A percentile compares a stretch with the other conserved stretches of the same genome.
Evolutionary conservation across 2,888 invertebrate genomes (phyloP).

Genomic region (Bombylius discolor): DNA sequence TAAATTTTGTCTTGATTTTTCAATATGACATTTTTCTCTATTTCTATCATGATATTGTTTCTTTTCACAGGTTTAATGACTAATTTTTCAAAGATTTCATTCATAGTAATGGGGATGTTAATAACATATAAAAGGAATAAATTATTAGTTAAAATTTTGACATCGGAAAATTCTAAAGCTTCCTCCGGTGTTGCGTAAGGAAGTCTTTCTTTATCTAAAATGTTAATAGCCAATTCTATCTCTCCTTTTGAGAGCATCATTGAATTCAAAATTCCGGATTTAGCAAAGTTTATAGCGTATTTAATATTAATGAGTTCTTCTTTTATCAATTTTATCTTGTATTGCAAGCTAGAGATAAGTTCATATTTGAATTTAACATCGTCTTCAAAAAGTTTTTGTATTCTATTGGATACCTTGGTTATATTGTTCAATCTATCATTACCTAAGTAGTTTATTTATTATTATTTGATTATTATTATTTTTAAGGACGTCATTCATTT

Average conservation of each 20-base stretch:
- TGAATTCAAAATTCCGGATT: slow-evolving; percentile 8
- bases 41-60: slow-evolving; percentile 6
- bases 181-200: slow-evolving; percentile 14
- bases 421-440: slow-evolving; percentile 6
- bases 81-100: slow-evolving; percentile 10
- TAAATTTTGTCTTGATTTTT: slow-evolving; percentile 10
- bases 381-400: neutral
- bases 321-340: slow-evolving; percentile 7
- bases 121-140: slow-evolving; percentile 13
- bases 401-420: slow-evolving; percentile 1
- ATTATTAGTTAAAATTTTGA: slow-evolving; percentile 14
- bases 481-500: slow-evolving; percentile 2
- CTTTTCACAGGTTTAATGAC: slow-evolving; percentile 11
- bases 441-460: slow-evolving; percentile 2
- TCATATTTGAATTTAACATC: neutral
- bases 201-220: slow-evolving; percentile 13
- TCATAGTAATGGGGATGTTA: slow-evolving; percentile 12
- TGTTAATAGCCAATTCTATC: slow-evolving; percentile 5
- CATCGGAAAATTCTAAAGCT: slow-evolving; percentile 14
- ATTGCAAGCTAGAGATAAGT: neutral
- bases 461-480: slow-evolving; percentile 5
- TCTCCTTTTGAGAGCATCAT: slow-evolving; percentile 10
- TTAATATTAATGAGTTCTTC: slow-evolving; percentile 10
- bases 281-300: slow-evolving; percentile 12
- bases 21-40: slow-evolving; percentile 9